phyloP scores from a whole-genome alignment of 35 echinoderm and acorn worm species.

The Apostichopus californicus region DNA sequence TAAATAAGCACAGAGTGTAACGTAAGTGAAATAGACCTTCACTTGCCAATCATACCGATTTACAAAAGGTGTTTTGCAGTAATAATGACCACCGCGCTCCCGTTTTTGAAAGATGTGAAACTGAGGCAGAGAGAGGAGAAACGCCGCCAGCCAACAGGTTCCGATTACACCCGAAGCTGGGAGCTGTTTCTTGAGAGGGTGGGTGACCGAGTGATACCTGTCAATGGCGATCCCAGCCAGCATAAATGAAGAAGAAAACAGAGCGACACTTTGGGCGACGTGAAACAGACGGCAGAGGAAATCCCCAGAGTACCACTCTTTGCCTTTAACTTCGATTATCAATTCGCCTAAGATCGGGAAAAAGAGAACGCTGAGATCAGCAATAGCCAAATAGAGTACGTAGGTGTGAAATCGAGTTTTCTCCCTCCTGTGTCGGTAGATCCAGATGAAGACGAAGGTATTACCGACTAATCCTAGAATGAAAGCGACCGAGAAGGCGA shows the following conservation, averaged over 20 bases:
- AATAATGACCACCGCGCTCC: not conserved
- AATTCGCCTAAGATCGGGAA: constrained; percentile 69
- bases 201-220: constrained; percentile 79
- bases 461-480: constrained; percentile 76
- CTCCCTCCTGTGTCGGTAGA: constrained; percentile 68
- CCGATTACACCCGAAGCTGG: constrained; percentile 60
- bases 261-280: constrained; percentile 64
- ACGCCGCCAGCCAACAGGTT: constrained; percentile 63
- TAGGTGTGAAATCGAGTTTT: constrained; percentile 77
- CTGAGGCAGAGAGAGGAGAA: constrained; percentile 76
- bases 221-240: constrained; percentile 84
- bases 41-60: constrained; percentile 39
- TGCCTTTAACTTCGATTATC: constrained; percentile 52
- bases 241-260: constrained; percentile 86
- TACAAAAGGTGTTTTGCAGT: constrained; percentile 63
- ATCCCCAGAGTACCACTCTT: constrained; percentile 63
- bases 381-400: constrained; percentile 64
- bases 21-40: constrained; percentile 69
- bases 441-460: constrained; percentile 66
- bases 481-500: constrained; percentile 65
- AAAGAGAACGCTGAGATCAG: constrained; percentile 78
- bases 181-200: constrained; percentile 78
- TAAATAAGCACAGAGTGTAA: constrained; percentile 67
- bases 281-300: constrained; percentile 66
- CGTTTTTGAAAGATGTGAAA: constrained; percentile 68